Base-by-base conservation (phyloP, 2,797 vertebrate species). In the Geotrypetes seraphini region DNA sequence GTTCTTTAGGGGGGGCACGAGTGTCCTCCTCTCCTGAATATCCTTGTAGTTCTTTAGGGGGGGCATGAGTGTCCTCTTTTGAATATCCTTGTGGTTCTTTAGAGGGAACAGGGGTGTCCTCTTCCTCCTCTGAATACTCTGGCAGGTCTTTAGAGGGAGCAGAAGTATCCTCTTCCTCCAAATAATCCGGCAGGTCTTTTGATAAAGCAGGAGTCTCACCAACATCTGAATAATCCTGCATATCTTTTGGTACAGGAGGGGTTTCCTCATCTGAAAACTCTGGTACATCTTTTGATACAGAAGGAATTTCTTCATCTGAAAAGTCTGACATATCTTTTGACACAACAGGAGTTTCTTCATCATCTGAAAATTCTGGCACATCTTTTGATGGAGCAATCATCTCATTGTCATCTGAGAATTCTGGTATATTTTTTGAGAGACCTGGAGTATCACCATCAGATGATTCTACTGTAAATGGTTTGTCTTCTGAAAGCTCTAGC, bases 201-300 rank as follows among this genome's bases (percentile, higher is more conserved):
- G 75, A 63, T 41, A 73, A 75, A 28, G 49, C 63, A 31, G 75
- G 50, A 39, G 67, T 30, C 31, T 35, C 39, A 39, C 43, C 36
- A 24, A 18, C 15, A 12, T 47, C 43, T 17, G 47, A 34, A 25
- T 26, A 47, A 39, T 47, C 39, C 2, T 43, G 43, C 43, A 47
- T 47, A 16, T 39, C 26, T 35, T 47, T 47, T n/a, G 19, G 17
- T 7, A n/a, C 25, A 22, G 36, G 26, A 15, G 22, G 47, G 30
- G 7, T 21, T 18, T 47, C 36, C 9, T 47, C 43, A 25, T 47
- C 36, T 18, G 43, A 47, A 34, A 47, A 47, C 18, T 47, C 43
- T 43, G 47, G 47, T 6, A 47, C 39, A 15, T 43, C 28, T 22
- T 47, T 47, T 12, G 43, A 28, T 10, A 34, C 21, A 35, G 31